Evolutionary conservation across 1,140 invertebrate genomes (phyloP).

Genomic region (Philopotamus ludificatus): DNA sequence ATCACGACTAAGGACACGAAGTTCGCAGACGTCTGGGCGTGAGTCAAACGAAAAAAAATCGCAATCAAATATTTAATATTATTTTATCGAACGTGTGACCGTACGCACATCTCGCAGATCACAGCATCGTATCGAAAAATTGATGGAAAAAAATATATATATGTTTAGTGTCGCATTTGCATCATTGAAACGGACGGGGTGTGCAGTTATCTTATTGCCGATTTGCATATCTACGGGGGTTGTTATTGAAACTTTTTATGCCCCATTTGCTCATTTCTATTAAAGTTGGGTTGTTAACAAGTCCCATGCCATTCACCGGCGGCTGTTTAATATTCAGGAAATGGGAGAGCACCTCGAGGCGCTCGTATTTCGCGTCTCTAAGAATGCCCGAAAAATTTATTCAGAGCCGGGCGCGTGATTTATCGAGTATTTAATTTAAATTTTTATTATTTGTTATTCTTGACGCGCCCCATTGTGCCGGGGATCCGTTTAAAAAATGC

Average conservation of each 20-base stretch:
- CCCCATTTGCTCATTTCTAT: conserved; percentile 40
- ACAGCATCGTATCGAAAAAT: no score
- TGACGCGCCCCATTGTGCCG: conserved; percentile 51
- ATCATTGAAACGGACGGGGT: no score
- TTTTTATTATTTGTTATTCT: conserved; percentile 62
- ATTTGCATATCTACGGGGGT: conserved; percentile 13
- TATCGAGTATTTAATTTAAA: conserved; percentile 60
- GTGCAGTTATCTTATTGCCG: not conserved
- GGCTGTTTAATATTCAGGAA: conserved; percentile 29
- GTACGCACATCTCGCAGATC: no score
- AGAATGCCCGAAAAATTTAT: conserved; percentile 43
- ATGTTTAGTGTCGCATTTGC: not conserved
- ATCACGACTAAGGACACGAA: conserved; percentile 52
- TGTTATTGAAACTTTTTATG: conserved; percentile 41
- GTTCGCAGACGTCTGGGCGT: conserved; percentile 51
- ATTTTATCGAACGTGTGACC: no score
- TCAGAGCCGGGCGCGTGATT: conserved; percentile 58
- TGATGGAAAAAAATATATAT: conserved; percentile 1
- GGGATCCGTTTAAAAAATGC: conserved; percentile 27
- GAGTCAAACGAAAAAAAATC: conserved; percentile 42
- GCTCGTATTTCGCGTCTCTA: conserved; percentile 16
- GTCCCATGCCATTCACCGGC: conserved; percentile 26
- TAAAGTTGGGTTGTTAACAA: conserved; percentile 41
- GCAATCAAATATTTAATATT: no score
- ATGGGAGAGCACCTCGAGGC: not conserved